A percentile compares a stretch with the other conserved stretches of the same genome.
Evolutionary conservation across 1,140 invertebrate species (phyloP).

Genomic region (Platorchestia sp.): DNA sequence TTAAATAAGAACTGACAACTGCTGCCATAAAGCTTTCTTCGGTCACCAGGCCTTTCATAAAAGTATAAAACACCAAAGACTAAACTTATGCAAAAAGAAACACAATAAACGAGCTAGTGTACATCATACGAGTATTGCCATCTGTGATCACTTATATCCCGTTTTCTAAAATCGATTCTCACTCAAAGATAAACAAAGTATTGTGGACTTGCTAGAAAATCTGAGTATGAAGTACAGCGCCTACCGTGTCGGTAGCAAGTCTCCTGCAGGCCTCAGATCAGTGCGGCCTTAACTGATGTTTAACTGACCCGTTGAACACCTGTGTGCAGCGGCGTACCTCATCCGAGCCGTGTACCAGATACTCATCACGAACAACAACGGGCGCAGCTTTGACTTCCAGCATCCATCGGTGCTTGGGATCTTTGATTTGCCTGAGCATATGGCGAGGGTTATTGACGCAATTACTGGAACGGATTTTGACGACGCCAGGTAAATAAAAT

Average conservation of each 20-base stretch:
- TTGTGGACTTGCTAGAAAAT: background rate
- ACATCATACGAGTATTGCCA: no score
- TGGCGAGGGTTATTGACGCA: background rate
- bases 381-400: background rate
- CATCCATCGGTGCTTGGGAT: background rate
- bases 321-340: conserved; percentile 24
- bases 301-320: background rate
- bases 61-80: no score
- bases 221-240: background rate
- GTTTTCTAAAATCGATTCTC: no score
- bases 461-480: background rate
- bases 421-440: background rate
- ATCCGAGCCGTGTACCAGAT: conserved; percentile 37
- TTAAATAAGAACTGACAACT: no score
- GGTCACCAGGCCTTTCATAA: no score
- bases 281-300: background rate
- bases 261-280: background rate
- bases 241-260: background rate
- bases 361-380: conserved; percentile 44
- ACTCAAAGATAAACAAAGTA: no score
- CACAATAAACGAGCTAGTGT: no score
- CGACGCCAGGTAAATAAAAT: background rate
- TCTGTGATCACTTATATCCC: no score
- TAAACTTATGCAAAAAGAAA: no score
- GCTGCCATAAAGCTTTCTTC: no score